phyloP scores from a whole-genome alignment of 2,888 invertebrate genomes.

The Geophilus truncorum region DNA sequence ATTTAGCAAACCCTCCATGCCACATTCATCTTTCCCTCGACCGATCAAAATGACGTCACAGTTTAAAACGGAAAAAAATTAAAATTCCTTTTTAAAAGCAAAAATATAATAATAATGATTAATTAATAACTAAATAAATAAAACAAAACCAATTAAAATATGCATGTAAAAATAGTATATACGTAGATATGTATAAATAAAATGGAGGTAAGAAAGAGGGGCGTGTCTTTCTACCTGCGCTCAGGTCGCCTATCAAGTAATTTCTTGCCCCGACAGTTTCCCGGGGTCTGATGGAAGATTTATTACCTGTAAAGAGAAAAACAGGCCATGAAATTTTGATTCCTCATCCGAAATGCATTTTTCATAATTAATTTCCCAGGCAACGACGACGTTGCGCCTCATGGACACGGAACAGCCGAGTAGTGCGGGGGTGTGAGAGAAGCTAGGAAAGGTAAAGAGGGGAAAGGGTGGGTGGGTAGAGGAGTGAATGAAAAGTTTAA shows the following conservation, averaged over 20 bases:
- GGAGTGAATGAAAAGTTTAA: not conserved
- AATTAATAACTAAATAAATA: too few species aligned
- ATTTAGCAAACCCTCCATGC: not conserved
- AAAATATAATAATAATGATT: too few species aligned
- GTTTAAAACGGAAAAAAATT: not conserved
- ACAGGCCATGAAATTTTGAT: constrained; percentile 24
- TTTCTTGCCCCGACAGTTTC: constrained; percentile 22
- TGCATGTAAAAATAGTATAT: too few species aligned
- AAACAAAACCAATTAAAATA: not conserved
- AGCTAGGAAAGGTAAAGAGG: not conserved
- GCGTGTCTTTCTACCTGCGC: constrained; percentile 12
- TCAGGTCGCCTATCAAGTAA: constrained; percentile 19
- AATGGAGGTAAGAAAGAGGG: constrained; percentile 11
- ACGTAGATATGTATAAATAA: not conserved
- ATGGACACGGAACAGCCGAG: constrained; percentile 8
- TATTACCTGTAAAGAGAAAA: constrained; percentile 31
- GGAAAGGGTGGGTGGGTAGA: not conserved
- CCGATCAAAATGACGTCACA: too few species aligned
- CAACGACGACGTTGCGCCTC: constrained; percentile 28
- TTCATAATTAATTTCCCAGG: constrained; percentile 28
- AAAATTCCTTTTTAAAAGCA: not conserved
- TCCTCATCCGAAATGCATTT: constrained; percentile 30
- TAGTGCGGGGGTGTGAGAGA: not conserved
- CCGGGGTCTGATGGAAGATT: constrained; percentile 31
- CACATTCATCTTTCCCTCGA: too few species aligned